A percentile compares a stretch with the other conserved stretches of the same genome.
These are phyloP conservation scores for Artemia sinica DNA, from an alignment of 2,888 invertebrate genomes.

Conservation along the genomic window DNA sequence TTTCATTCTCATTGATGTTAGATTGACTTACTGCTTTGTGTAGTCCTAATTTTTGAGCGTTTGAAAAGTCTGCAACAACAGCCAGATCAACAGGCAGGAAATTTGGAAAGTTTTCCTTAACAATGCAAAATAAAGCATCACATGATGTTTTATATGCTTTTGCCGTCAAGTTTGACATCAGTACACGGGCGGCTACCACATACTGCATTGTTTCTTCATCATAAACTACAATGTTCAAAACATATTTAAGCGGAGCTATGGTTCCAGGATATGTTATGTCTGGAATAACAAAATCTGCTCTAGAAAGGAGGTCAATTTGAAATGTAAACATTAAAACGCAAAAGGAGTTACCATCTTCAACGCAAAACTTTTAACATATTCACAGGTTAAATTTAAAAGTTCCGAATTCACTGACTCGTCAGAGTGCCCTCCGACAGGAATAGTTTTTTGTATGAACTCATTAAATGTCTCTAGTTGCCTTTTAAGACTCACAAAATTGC, in stretches of 20 bases:
- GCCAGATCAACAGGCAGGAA: neutral
- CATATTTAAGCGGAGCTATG: no score
- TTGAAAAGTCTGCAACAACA: neutral
- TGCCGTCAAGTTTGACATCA: neutral
- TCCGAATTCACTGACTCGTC: neutral
- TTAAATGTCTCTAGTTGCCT: neutral
- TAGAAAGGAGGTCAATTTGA: neutral
- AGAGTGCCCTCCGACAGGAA: neutral
- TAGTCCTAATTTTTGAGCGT: neutral
- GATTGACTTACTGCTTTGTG: no score
- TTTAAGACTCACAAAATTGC: neutral
- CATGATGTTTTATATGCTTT: neutral
- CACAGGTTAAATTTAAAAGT: neutral
- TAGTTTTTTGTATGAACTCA: neutral
- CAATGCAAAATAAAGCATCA: neutral
- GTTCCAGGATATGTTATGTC: neutral
- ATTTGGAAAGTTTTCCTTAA: neutral
- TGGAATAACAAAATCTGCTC: neutral
- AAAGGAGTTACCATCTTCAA: neutral
- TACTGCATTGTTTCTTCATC: neutral
- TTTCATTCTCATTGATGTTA: no score
- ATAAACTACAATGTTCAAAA: no score
- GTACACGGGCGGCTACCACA: neutral
- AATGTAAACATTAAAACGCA: conserved; percentile 1
- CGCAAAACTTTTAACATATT: neutral